Evolutionary conservation across 2,113 vertebrate genomes (phyloP).

Genomic region (Pelmatolapia mariae): DNA sequence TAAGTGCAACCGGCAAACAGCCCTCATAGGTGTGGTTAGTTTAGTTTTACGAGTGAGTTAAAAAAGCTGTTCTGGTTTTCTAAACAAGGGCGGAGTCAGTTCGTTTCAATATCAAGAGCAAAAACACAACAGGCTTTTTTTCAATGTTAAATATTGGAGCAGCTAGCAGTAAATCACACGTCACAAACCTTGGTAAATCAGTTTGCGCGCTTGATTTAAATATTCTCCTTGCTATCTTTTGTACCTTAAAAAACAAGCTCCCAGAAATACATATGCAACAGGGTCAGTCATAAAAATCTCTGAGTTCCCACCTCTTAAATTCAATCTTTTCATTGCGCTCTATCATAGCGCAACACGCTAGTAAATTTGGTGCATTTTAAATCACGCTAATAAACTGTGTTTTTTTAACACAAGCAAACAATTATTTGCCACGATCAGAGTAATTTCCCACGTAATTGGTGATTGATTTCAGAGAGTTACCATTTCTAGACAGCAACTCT

Average conservation of each 20-base stretch:
- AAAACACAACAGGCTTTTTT: not conserved
- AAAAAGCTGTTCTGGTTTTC: not conserved
- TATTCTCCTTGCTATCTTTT: not conserved
- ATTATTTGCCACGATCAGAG: not conserved
- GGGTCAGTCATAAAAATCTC: not conserved
- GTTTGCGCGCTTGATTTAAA: not conserved
- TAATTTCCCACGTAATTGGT: not conserved
- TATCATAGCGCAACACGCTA: not conserved
- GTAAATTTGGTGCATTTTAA: not conserved
- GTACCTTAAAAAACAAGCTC: not conserved
- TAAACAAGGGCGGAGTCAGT: not conserved
- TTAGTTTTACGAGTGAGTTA: not conserved
- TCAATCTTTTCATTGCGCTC: not conserved
- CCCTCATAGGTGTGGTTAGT: not conserved
- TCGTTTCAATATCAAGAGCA: not conserved
- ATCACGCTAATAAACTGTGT: not conserved
- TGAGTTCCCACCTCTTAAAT: not conserved
- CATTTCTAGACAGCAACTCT: not conserved
- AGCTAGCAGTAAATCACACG: not conserved
- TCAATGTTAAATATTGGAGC: not conserved
- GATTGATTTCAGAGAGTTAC: not conserved
- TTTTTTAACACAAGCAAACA: not conserved
- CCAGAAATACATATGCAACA: not conserved
- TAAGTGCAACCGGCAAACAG: not conserved
- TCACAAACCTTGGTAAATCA: not conserved